Conservation (phyloP, 2,888 invertebrate genomes). For the Calephelis perditalis region DNA sequence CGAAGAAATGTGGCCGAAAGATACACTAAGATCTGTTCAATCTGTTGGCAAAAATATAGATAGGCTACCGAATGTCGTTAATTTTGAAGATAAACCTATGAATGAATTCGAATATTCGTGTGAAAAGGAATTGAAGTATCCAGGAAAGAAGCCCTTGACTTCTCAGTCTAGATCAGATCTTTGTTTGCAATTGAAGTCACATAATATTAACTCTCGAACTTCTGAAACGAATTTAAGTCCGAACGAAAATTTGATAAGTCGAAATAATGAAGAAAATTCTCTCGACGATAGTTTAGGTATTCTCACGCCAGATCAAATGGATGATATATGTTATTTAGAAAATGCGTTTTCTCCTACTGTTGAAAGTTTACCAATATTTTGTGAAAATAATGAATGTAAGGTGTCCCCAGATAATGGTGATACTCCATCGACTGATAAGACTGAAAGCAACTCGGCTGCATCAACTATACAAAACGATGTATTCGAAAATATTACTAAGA, state of each 20-base stretch:
- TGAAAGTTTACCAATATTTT: slow-evolving; percentile 78
- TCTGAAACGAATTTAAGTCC: slow-evolving; percentile 64
- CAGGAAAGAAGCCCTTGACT: slow-evolving; percentile 53
- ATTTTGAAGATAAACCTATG: slow-evolving; percentile 68
- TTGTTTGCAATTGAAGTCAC: slow-evolving; percentile 64
- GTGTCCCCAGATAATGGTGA: slow-evolving; percentile 69
- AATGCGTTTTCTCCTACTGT: slow-evolving; percentile 82
- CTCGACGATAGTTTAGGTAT: slow-evolving; percentile 92
- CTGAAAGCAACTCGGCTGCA: slow-evolving; percentile 72
- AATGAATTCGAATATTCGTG: slow-evolving; percentile 72
- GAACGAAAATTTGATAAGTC: slow-evolving; percentile 64
- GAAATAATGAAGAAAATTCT: slow-evolving; percentile 85
- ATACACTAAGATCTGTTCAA: slow-evolving; percentile 40
- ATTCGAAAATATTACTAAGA: slow-evolving; percentile 48
- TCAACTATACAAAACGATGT: slow-evolving; percentile 72
- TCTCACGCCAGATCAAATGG: slow-evolving; percentile 93
- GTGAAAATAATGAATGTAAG: slow-evolving; percentile 63
- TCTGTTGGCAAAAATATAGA: slow-evolving; percentile 53
- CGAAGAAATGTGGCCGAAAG: slow-evolving; percentile 36
- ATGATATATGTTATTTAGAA: slow-evolving; percentile 81
- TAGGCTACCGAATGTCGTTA: slow-evolving; percentile 60
- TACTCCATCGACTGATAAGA: slow-evolving; percentile 78
- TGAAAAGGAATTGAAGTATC: slow-evolving; percentile 56
- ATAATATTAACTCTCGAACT: slow-evolving; percentile 46
- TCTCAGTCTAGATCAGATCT: slow-evolving; percentile 69